Conservation (phyloP, 2,888 invertebrate species). For the Drosophila bunnanda region DNA sequence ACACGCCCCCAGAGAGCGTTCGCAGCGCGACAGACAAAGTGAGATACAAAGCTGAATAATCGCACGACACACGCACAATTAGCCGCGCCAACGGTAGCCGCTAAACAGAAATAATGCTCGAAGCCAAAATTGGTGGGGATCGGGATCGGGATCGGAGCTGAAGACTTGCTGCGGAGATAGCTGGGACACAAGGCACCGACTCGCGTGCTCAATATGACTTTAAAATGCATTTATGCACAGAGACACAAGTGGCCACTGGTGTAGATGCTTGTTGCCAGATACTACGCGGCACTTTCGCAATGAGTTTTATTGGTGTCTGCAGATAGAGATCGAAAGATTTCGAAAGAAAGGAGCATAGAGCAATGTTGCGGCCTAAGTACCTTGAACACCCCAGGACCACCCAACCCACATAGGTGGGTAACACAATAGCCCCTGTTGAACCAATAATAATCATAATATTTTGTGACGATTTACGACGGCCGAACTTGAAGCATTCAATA, state of each 20-base stretch:
- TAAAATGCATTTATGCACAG: conserved; percentile 72
- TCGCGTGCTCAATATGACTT: conserved; percentile 54
- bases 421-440: conserved; percentile 33
- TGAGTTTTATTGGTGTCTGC: conserved; percentile 81
- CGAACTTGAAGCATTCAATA: conserved; percentile 64
- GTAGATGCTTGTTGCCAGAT: conserved; percentile 69
- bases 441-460: conserved; percentile 47
- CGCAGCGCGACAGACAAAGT: conserved; percentile 59
- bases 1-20: conserved; percentile 69
- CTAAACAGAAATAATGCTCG: conserved; percentile 50
- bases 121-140: conserved; percentile 28
- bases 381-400: conserved; percentile 26
- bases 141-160: conserved; percentile 3
- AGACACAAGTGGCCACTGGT: conserved; percentile 41
- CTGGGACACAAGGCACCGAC: conserved; percentile 37
- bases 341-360: not conserved
- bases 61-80: conserved; percentile 66
- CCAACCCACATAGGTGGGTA: conserved; percentile 36
- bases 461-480: conserved; percentile 66
- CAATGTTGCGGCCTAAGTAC: not conserved
- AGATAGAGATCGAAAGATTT: conserved; percentile 66
- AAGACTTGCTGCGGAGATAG: conserved; percentile 29
- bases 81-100: conserved; percentile 48
- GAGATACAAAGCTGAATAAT: conserved; percentile 68
- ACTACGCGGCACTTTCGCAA: conserved; percentile 76